Base-by-base conservation (phyloP, 2,113 vertebrate genomes). In the Clarias macrocephalus region DNA sequence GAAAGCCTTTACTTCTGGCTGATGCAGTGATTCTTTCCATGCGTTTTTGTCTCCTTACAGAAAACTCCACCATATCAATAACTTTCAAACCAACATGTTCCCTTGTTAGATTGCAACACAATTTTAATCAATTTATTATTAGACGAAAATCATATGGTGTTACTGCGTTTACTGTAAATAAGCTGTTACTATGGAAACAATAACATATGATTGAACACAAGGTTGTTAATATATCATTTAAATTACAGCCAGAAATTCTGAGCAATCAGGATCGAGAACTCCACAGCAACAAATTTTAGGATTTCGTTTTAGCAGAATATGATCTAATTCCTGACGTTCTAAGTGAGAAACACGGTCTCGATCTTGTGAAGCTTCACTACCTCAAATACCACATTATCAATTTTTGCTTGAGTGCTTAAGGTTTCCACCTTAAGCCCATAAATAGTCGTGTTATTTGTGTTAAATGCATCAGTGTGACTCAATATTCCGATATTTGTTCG, bases 401-500 rank as follows among this genome's bases (percentile, higher is more conserved):
- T 70, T 83, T 83, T 16, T 83, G 82, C 16, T 37, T 10, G 28
- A 33, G 6, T 60, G 28, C 81, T 65, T n/a, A n/a, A 83, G n/a
- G 30, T 83, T 18, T 65, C 33, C 25, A 82, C 9, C 81, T 54
- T 23, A 48, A 25, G 60, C 33, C 23, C 62, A 63, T 63, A 63
- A 63, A 63, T 63, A 63, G 62, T 25, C 8, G 62, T 65, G 63
- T 13, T 65, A 28, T 65, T 13, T 65, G 63, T 65, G 25, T n/a
- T 65, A 65, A 65, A 65, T 11, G 10, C 48, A 52, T 28, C 18
- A 13, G 59, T 52, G 30, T 52, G 21, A 21, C 42, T n/a, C 62
- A 82, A 54, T 54, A 82, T 5, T 52, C 25, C 6, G 9, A n/a
- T 82, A 79, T 23, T 56, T 82, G 60, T 48, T 48, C 48, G 48